Evolutionary conservation across 2,113 vertebrate species (phyloP).

Genomic region (Scatophagus argus): DNA sequence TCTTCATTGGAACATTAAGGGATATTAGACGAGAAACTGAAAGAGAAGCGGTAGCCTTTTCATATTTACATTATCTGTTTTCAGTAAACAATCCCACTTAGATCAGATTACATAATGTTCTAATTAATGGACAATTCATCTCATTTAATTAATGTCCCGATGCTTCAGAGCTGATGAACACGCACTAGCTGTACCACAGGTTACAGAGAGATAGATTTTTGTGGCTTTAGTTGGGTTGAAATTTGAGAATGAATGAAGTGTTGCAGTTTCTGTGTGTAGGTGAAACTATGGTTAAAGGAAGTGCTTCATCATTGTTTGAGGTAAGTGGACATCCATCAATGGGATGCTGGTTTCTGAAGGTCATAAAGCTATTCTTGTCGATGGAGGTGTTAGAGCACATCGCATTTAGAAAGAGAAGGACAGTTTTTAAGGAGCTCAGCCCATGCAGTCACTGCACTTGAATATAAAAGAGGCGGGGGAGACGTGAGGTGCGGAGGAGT

Average conservation of each 20-base stretch:
- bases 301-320: constrained; percentile 51
- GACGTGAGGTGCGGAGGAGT: neutral
- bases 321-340: constrained; percentile 39
- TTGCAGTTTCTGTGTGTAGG: neutral
- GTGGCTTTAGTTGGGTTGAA: neutral
- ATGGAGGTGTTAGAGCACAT: constrained; percentile 45
- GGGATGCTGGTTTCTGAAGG: constrained; percentile 42
- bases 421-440: constrained; percentile 17
- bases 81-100: neutral
- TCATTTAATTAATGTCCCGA: neutral
- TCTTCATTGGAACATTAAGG: neutral
- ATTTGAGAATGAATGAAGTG: neutral
- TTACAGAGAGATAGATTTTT: no score
- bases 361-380: constrained; percentile 26
- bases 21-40: neutral
- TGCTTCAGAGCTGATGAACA: constrained; percentile 8
- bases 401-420: constrained; percentile 45
- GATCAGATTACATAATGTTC: neutral
- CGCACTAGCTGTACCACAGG: neutral
- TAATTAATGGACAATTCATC: no score
- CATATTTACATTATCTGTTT: no score
- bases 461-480: constrained; percentile 13
- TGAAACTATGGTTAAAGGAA: neutral
- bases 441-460: constrained; percentile 12
- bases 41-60: neutral